Percentiles rank a stretch among this genome's conserved stretches.
Evolutionary conservation across 2,113 vertebrate species (phyloP).

Genomic region (Herpetotheres cachinnans): DNA sequence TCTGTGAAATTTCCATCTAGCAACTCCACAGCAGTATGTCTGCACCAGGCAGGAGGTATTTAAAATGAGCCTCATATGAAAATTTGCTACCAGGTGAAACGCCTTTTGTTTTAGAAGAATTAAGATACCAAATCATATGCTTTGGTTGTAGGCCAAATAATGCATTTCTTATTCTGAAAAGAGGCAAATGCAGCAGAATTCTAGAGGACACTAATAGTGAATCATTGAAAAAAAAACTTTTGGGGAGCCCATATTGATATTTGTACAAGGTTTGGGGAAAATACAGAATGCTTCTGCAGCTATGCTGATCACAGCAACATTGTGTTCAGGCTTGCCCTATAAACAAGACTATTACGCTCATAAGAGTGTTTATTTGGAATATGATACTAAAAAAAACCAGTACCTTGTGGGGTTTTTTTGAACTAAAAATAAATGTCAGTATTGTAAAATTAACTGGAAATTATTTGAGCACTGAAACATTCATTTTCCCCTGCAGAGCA

Average conservation of each 20-base stretch:
- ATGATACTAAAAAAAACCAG: neutral
- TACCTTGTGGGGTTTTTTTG: fast-evolving
- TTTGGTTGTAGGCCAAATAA: neutral
- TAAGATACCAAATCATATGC: neutral
- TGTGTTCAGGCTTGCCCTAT: neutral
- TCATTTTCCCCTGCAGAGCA: neutral
- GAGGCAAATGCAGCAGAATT: neutral
- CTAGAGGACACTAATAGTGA: neutral
- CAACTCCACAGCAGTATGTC: neutral
- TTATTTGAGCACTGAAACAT: neutral
- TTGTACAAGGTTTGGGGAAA: neutral
- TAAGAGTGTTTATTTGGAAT: neutral
- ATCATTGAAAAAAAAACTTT: neutral
- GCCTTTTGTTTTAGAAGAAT: neutral
- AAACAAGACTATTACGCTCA: neutral
- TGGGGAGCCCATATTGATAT: neutral
- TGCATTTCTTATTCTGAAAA: neutral
- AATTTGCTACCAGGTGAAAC: neutral
- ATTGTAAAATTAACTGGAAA: neutral
- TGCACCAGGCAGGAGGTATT: neutral
- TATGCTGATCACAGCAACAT: neutral
- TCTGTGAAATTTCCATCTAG: neutral
- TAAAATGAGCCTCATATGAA: neutral
- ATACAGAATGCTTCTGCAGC: neutral
- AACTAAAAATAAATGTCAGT: neutral